Base-by-base conservation (phyloP, 2,888 invertebrate genomes). In the Cataglyphis cursor region DNA sequence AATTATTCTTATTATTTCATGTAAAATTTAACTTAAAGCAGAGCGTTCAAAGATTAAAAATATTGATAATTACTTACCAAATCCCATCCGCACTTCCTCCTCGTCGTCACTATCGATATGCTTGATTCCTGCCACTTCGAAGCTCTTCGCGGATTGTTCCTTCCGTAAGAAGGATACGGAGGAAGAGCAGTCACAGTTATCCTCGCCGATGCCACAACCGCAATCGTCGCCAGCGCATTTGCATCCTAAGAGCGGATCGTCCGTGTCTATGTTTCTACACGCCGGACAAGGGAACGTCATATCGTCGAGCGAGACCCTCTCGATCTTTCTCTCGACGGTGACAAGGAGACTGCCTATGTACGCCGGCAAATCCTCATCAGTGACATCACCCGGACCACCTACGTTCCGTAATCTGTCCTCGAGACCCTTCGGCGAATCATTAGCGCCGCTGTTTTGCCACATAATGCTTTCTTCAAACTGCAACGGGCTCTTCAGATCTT, bases 71-170 rank as follows among this genome's bases (percentile, higher is more conserved):
- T 48, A 93, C 94, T 94, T 83, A 95, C 94, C 95, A 82, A 94
- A 95, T 57, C 93, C 95, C 95, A 93, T 96, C 93, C 93, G 95
- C 93, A 93, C 95, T 86, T 96, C 96, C 89, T 96, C 96, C 93
- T 97, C 97, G 91, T 97, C 97, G 92, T 97, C 97, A 93, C 97
- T 97, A 94, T 97, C 97, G 90, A 97, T 97, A 94, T 97, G 97
- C 85, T 97, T 97, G 95, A 97, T 97, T 44, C 96, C 96, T 75
- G 96, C 97, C 91, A 96, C 95, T 93, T 97, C 97, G 94, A 97
- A 97, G 94, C 96, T 96, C 75, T 86, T 96, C 95, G 92, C 81
- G 9, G 85, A 89, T 73, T 94, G 92, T 41, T 95, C 94, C 64
- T 89, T 89, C 83, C 92, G 93, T 70, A 95, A 94, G 31, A 91